These are phyloP conservation scores for Drosophila bunnanda DNA, from an alignment of 2,888 invertebrate species.

Conservation along the genomic window DNA sequence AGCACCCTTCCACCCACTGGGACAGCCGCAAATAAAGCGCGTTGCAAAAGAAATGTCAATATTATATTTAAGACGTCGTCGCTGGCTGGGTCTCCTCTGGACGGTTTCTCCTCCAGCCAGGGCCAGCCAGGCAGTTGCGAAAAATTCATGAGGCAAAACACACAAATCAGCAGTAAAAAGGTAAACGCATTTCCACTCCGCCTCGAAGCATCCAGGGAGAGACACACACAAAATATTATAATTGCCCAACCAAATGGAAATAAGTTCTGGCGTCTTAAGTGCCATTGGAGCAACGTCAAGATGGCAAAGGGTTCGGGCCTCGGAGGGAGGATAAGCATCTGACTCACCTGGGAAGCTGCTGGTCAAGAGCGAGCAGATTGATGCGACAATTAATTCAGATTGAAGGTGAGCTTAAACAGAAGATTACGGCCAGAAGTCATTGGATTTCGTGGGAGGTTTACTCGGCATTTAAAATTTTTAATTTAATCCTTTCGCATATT, in stretches of 20 bases:
- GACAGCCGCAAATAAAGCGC: conserved; percentile 42
- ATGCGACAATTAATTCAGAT: conserved; percentile 2
- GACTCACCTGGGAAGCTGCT: conserved; percentile 22
- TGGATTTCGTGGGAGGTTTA: not conserved
- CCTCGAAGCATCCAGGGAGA: conserved; percentile 19
- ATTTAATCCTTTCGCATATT: not conserved
- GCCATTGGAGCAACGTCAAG: conserved; percentile 64
- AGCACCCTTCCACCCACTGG: conserved; percentile 3
- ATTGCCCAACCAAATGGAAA: conserved; percentile 80
- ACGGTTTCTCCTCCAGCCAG: conserved; percentile 18
- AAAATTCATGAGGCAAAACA: conserved; percentile 70
- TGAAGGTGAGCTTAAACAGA: not conserved
- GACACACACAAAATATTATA: conserved; percentile 74
- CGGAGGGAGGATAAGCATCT: not conserved
- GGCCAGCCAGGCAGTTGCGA: conserved; percentile 54
- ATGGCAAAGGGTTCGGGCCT: conserved; percentile 38
- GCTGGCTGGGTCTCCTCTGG: conserved; percentile 21
- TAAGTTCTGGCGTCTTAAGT: conserved; percentile 77
- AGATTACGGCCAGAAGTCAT: not conserved
- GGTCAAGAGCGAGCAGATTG: conserved; percentile 14
- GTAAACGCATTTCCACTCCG: conserved; percentile 61
- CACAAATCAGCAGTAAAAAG: conserved; percentile 70
- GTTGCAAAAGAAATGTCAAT: conserved; percentile 72
- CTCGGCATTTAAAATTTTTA: not conserved
- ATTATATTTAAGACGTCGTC: conserved; percentile 75